These are phyloP conservation scores for Scartelaos histophorus DNA, from an alignment of 2,113 vertebrate species.

Conservation along the genomic window DNA sequence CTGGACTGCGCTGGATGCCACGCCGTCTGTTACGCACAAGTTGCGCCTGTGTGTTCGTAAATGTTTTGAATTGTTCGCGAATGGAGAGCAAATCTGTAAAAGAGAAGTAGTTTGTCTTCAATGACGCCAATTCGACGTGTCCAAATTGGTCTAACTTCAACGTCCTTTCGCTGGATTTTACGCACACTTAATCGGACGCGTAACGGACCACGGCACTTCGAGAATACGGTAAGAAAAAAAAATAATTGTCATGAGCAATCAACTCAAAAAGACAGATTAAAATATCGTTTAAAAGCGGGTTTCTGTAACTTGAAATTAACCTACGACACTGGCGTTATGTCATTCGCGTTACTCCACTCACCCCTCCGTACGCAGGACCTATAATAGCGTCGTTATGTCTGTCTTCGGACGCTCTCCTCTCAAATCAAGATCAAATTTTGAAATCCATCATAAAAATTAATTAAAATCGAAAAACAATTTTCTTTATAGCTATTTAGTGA, in stretches of 20 bases:
- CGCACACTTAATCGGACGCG: constrained; percentile 37
- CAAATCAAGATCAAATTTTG: neutral
- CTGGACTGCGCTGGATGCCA: constrained; percentile 34
- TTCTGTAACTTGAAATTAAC: neutral
- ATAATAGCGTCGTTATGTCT: neutral
- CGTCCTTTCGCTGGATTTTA: constrained; percentile 39
- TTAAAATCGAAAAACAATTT: too few species aligned
- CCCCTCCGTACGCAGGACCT: neutral
- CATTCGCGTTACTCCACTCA: neutral
- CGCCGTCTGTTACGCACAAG: constrained; percentile 15
- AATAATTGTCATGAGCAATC: neutral
- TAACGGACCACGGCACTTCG: constrained; percentile 39
- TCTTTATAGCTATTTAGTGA: too few species aligned
- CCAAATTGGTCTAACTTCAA: constrained; percentile 37
- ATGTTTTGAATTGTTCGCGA: neutral
- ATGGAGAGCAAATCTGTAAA: neutral
- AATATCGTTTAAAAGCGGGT: neutral
- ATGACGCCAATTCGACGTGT: constrained; percentile 31
- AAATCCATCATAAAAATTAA: too few species aligned
- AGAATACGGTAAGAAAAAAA: constrained; percentile 55
- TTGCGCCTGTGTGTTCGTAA: constrained; percentile 11
- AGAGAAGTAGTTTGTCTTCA: constrained; percentile 5
- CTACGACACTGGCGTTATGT: neutral
- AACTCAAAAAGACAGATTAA: neutral
- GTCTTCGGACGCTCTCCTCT: neutral